phyloP scores from a whole-genome alignment of 2,113 vertebrate species.

The Beaufortia kweichowensis region DNA sequence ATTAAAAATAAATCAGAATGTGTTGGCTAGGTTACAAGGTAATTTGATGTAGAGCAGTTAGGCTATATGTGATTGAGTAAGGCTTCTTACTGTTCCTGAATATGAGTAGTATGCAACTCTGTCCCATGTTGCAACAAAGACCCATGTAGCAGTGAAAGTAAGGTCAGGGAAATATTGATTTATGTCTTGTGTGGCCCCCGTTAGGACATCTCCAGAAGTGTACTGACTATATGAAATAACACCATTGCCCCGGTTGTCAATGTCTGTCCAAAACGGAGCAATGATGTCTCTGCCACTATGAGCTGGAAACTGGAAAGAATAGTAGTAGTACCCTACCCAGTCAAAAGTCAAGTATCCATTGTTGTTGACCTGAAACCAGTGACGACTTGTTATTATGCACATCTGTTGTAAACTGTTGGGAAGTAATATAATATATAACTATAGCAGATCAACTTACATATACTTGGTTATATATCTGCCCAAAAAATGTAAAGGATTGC shows the following conservation, averaged over 20 bases:
- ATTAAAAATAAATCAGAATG: too few relatives aligned
- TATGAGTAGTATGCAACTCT: conserved; percentile 53
- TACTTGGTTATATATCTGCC: background rate
- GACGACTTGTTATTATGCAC: too few relatives aligned
- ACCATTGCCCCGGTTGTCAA: conserved; percentile 48
- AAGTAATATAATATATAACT: too few relatives aligned
- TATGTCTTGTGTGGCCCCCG: conserved; percentile 44
- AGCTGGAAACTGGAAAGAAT: conserved; percentile 28
- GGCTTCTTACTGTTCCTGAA: conserved; percentile 48
- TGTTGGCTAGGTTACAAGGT: too few relatives aligned
- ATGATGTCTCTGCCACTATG: conserved; percentile 29
- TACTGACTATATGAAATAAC: conserved; percentile 57
- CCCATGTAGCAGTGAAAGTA: conserved; percentile 14
- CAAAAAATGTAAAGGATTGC: conserved; percentile 38
- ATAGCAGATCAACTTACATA: conserved; percentile 27
- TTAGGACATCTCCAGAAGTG: rapidly evolving
- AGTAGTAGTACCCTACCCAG: background rate
- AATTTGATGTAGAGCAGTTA: too few relatives aligned
- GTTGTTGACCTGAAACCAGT: conserved; percentile 42
- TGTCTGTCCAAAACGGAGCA: conserved; percentile 58
- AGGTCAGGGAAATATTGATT: conserved; percentile 31
- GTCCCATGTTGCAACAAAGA: conserved; percentile 68
- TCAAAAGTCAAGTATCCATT: conserved; percentile 51
- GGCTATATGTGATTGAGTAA: too few relatives aligned
- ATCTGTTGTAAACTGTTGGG: too few relatives aligned